Percentiles rank a stretch among this genome's conserved stretches.
Evolutionary conservation across 2,113 vertebrate species (phyloP).

Genomic region (Bubo bubo): DNA sequence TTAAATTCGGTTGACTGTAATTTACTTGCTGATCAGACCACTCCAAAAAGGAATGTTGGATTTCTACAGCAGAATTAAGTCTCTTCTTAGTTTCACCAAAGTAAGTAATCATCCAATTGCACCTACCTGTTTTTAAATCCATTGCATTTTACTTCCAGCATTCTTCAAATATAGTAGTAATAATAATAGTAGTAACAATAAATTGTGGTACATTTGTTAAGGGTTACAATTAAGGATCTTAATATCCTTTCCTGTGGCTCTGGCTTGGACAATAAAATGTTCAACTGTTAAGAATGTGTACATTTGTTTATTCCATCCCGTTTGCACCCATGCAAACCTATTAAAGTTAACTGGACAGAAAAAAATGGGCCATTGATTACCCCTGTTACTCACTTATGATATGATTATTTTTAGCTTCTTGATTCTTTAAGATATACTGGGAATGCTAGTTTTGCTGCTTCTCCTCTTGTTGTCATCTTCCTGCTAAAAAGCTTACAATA

Average conservation of each 20-base stretch:
- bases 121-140: background rate
- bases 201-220: background rate
- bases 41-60: background rate
- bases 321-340: background rate
- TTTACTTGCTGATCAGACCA: background rate
- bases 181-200: background rate
- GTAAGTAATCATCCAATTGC: background rate
- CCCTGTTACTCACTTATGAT: background rate
- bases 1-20: background rate
- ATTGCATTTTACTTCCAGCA: background rate
- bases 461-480: background rate
- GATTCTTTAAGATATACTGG: conserved; percentile 35
- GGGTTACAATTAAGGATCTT: background rate
- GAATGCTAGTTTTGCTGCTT: background rate
- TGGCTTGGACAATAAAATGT: background rate
- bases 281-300: background rate
- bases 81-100: background rate
- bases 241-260: background rate
- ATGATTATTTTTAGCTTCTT: conserved; percentile 18
- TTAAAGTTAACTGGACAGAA: background rate
- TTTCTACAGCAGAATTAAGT: background rate
- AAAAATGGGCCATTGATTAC: background rate
- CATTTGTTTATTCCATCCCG: fast-evolving
- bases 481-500: background rate
- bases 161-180: background rate